phyloP scores from a whole-genome alignment of 2,113 vertebrate species.

The Morone chrysops region DNA sequence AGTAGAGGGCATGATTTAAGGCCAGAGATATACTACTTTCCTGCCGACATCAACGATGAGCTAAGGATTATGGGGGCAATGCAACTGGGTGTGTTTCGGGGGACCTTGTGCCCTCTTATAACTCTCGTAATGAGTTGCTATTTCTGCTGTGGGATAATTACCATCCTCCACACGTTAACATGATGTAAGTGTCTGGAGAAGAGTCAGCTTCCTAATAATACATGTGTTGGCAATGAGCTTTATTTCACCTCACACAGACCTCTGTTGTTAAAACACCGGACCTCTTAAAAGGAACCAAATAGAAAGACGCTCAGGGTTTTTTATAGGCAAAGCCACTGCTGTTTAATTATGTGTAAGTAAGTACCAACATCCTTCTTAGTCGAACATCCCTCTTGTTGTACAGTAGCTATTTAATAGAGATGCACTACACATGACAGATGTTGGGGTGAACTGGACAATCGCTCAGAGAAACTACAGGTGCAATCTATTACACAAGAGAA shows the following conservation, averaged over 20 bases:
- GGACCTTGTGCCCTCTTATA: constrained; percentile 69
- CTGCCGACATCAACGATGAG: constrained; percentile 74
- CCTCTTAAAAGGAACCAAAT: constrained; percentile 18
- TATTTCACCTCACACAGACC: constrained; percentile 30
- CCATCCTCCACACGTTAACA: constrained; percentile 59
- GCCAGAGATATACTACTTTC: constrained; percentile 75
- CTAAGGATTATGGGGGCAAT: constrained; percentile 69
- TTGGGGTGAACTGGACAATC: constrained; percentile 35
- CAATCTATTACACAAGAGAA: constrained; percentile 73
- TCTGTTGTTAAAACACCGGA: constrained; percentile 38
- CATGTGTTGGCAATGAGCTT: constrained; percentile 41
- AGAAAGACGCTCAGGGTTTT: not conserved
- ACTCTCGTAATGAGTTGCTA: constrained; percentile 76
- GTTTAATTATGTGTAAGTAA: constrained; percentile 60
- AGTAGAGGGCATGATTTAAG: constrained; percentile 77
- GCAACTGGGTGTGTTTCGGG: constrained; percentile 63
- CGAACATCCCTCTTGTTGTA: constrained; percentile 38
- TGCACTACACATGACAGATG: constrained; percentile 55
- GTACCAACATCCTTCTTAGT: constrained; percentile 27
- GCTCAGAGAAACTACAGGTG: constrained; percentile 66
- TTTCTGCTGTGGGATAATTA: constrained; percentile 77
- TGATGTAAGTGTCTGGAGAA: constrained; percentile 64
- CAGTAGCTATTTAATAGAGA: constrained; percentile 64
- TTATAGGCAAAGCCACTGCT: constrained; percentile 16
- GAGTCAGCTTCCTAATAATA: constrained; percentile 57